A percentile compares a stretch with the other conserved stretches of the same genome.
phyloP scores from a whole-genome alignment of 2,113 vertebrate genomes.

The Zapornia atra region DNA sequence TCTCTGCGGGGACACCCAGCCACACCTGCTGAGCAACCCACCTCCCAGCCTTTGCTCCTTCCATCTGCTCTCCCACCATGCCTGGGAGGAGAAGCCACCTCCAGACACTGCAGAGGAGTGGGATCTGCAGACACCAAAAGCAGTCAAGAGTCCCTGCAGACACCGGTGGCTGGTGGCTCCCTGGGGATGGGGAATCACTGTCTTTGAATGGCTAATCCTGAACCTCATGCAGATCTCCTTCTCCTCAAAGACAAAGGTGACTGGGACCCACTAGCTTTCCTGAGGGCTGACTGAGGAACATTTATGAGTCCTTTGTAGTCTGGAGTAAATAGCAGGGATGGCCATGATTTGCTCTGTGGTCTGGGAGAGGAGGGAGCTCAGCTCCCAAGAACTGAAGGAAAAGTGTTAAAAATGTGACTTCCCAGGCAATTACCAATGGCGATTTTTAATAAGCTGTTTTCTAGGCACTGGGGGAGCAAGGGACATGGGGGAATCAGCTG shows the following conservation, averaged over 20 bases:
- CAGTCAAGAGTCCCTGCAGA: neutral
- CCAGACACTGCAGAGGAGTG: neutral
- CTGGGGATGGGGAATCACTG: neutral
- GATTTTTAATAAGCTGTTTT: slow-evolving; percentile 2
- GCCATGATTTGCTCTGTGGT: neutral
- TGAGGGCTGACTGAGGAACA: neutral
- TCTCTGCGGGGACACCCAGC: neutral
- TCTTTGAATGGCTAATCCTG: neutral
- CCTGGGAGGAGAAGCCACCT: neutral
- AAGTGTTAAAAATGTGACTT: neutral
- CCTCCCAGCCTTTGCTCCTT: neutral
- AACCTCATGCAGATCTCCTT: neutral
- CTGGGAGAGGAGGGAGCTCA: neutral
- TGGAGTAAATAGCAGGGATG: neutral
- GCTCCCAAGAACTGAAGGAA: neutral
- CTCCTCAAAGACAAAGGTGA: neutral
- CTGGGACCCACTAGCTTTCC: neutral
- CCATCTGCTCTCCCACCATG: neutral
- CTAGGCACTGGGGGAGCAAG: neutral
- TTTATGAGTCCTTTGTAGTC: neutral
- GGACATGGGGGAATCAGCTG: neutral
- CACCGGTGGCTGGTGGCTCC: neutral
- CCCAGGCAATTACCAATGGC: neutral
- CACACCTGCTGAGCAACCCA: too few relatives aligned
- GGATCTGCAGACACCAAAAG: neutral